Conservation (phyloP, 2,113 vertebrate genomes). For the Geococcyx californianus region DNA sequence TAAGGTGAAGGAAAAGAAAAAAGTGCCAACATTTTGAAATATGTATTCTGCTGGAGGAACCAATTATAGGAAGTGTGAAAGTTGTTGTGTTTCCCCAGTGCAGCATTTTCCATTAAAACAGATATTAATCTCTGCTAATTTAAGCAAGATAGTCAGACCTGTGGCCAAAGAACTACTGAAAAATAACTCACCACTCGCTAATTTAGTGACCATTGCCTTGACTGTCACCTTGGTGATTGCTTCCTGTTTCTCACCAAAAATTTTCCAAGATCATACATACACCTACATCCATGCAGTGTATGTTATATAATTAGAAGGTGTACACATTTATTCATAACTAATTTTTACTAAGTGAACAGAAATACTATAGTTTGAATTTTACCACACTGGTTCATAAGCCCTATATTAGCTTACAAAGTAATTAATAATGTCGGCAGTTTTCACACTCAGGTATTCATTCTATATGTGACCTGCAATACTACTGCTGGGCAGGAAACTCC, state of each 20-base stretch:
- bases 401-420: slow-evolving; percentile 2
- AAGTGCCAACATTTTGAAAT: slow-evolving; percentile 71
- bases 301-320: slow-evolving; percentile 50
- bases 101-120: slow-evolving; percentile 62
- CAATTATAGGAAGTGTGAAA: slow-evolving; percentile 87
- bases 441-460: slow-evolving; percentile 78
- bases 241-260: slow-evolving; percentile 47
- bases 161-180: slow-evolving; percentile 56
- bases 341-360: slow-evolving; percentile 36
- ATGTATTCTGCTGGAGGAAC: slow-evolving; percentile 73
- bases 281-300: slow-evolving; percentile 58
- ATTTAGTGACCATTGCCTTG: slow-evolving; percentile 68
- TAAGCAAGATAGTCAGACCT: slow-evolving; percentile 66
- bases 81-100: slow-evolving; percentile 80
- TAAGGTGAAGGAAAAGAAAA: slow-evolving; percentile 70
- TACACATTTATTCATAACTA: slow-evolving; percentile 27
- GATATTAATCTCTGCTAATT: slow-evolving; percentile 70
- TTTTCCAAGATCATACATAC: slow-evolving; percentile 67
- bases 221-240: slow-evolving; percentile 61
- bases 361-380: not conserved
- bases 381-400: not conserved
- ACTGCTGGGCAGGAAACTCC: slow-evolving; percentile 74
- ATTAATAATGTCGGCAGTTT: slow-evolving; percentile 74
- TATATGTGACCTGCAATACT: slow-evolving; percentile 68
- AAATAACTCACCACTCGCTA: slow-evolving; percentile 68